These are phyloP conservation scores for Pimpla rufipes DNA, from an alignment of 2,888 invertebrate genomes.

Conservation along the genomic window DNA sequence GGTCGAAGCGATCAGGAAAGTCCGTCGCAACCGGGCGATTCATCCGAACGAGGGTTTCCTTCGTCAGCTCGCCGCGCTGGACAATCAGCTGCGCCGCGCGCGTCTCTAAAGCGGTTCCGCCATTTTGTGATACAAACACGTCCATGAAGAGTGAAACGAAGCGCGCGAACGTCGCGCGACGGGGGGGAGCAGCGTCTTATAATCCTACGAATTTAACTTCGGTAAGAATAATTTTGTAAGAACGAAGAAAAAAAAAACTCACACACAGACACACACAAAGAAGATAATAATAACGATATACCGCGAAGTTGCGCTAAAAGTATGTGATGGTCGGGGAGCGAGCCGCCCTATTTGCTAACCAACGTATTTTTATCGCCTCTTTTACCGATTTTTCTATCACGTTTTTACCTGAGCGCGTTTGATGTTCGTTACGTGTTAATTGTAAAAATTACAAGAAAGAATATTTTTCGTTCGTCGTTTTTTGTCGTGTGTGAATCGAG, in stretches of 20 bases:
- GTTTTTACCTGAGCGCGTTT: constrained; percentile 48
- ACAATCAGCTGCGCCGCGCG: constrained; percentile 82
- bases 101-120: constrained; percentile 69
- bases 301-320: background rate
- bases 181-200: background rate
- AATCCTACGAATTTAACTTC: constrained; percentile 15
- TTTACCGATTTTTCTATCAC: constrained; percentile 63
- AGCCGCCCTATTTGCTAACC: constrained; percentile 47
- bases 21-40: constrained; percentile 90
- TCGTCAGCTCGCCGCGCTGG: constrained; percentile 90
- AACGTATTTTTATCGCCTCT: constrained; percentile 50
- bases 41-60: constrained; percentile 94
- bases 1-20: constrained; percentile 90
- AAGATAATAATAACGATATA: constrained; percentile 19
- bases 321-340: background rate
- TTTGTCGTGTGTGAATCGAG: background rate
- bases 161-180: constrained; percentile 3
- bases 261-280: background rate
- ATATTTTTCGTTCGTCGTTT: background rate
- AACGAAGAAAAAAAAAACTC: background rate
- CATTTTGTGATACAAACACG: constrained; percentile 44
- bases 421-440: constrained; percentile 39
- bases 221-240: constrained; percentile 39
- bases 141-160: background rate
- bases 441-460: background rate